Base-by-base conservation (phyloP, 2,888 invertebrate species). In the Sepioteuthis lessoniana region DNA sequence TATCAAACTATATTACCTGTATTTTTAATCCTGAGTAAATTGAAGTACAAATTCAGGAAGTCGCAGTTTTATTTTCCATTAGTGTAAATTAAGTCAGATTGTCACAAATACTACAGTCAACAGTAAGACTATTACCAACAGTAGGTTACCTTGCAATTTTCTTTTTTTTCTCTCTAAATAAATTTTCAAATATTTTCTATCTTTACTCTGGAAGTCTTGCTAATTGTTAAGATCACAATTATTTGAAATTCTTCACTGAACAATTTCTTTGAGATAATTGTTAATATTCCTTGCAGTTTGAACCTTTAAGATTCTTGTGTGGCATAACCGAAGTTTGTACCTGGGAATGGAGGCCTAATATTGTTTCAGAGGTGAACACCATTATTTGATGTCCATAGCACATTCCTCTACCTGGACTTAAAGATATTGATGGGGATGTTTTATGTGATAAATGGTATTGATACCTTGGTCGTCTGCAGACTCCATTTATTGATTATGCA, bases 391-490 rank as follows among this genome's bases (percentile, higher is more conserved):
- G n/a, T 76, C 76, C 76, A 3, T 76, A 16, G 76, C 76, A n/a
- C 76, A 76, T 76, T 76, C n/a, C 76, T 76, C n/a, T 76, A 76
- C 76, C 76, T 76, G 76, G 76, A 76, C 76, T 76, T 76, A 76
- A 76, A n/a, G 76, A 76, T 76, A 76, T 76, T 35, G 76, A 76
- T 76, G 76, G n/a, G n/a, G 76, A 35, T 76, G 76, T n/a, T 76
- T 76, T n/a, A 76, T 76, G 76, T 76, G 76, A 76, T 76, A 76
- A 76, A 76, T 76, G 76, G 76, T 76, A 76, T 76, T 76, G 76
- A 76, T 76, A 76, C 76, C n/a, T 76, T 76, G 76, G 76, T 76
- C 76, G 76, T 76, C 76, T 76, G 76, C 76, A 76, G 76, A 76
- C 76, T 76, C 76, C 76, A 76, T 76, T 76, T 76, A 76, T 76